phyloP scores from a whole-genome alignment of 2,113 vertebrate species.

The Atherinomorus stipes region DNA sequence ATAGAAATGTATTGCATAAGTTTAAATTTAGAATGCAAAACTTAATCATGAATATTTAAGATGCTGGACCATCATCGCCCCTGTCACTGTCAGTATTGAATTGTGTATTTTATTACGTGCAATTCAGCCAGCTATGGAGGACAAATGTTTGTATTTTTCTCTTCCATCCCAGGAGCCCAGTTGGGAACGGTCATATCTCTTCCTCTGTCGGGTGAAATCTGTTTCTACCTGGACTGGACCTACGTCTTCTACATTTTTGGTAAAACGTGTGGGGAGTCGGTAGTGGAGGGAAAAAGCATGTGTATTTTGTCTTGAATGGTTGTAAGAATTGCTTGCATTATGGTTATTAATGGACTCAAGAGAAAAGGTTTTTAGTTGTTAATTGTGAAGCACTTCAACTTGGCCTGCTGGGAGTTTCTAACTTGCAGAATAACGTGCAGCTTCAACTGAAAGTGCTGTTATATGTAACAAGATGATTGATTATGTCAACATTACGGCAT shows the following conservation, averaged over 20 bases:
- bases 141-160: constrained; percentile 1
- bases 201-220: constrained; percentile 94
- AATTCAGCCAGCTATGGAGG: not conserved
- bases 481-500: no score
- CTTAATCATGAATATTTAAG: not conserved
- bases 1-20: no score
- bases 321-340: no score
- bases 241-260: constrained; percentile 98
- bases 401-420: no score
- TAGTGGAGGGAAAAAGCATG: fast-evolving
- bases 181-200: constrained; percentile 94
- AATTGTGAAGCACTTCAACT: no score
- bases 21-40: not conserved
- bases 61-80: not conserved
- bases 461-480: no score
- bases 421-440: no score
- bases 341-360: no score
- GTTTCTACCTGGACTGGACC: constrained; percentile 94
- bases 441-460: no score
- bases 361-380: no score
- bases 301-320: no score
- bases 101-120: not conserved
- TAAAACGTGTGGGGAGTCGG: constrained; percentile 68
- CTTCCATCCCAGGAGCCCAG: constrained; percentile 87
- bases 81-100: not conserved